Evolutionary conservation across 2,113 vertebrate genomes (phyloP), one percentile per base, ranked within the genome.

Genomic region (Daphoenositta chrysoptera): DNA sequence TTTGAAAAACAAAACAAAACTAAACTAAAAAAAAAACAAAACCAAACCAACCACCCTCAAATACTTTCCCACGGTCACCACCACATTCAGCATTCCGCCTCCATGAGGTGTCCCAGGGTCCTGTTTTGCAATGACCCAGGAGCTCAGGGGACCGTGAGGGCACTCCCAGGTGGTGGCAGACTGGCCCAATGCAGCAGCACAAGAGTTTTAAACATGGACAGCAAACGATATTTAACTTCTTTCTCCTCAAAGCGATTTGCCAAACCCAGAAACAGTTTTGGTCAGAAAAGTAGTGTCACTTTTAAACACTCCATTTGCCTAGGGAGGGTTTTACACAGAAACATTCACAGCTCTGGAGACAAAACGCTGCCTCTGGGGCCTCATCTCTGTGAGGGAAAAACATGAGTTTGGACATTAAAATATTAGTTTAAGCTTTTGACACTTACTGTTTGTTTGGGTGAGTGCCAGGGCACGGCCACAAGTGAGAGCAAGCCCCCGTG

Each of bases 131-230:
- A 5, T 9, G 31, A 17, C 7, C 33, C 19, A 30, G 35, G 64
- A 42, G 58, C 40, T 15, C 61, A 23, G 44, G 47, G 30, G 33
- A 17, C 2, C 0, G 0, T 13, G 33, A 50, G 21, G 63, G 8
- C 54, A n/a, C 44, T 42, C 6, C 21, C 39, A 18, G 76, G 39
- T 11, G 1, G 1, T 4, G 33, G 44, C 54, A 61, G 30, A 15
- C 60, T 37, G 31, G 7, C 37, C 51, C 7, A 1, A 2, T 5
- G 6, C 1, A 6, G 44, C 1, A 0, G 24, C 65, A 19, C 0
- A 0, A 44, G 7, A 16, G 28, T 27, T 47, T 69, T 47, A 40
- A 72, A 73, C 16, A 51, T 0, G 4, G 31, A 58, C 19, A 81
- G 72, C 40, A 77, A 89, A 53, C 19, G 33, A 51, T 42, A 64